These are phyloP conservation scores for Drosophila melanica DNA, from an alignment of 1,140 invertebrate genomes.

Conservation along the genomic window DNA sequence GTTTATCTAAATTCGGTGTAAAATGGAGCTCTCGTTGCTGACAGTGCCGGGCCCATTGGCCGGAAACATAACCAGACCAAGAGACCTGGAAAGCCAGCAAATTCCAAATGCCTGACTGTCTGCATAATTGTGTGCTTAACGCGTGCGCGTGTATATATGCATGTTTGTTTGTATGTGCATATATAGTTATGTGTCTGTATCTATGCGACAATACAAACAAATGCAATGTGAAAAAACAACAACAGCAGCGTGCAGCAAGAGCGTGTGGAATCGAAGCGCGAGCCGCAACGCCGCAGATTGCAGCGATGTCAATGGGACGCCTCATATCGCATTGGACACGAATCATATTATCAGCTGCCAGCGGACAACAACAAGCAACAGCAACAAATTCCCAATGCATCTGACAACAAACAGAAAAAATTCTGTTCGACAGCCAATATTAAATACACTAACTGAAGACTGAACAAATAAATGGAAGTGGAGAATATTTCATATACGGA, in stretches of 20 bases:
- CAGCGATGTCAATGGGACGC: conserved; percentile 50
- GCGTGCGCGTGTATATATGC: conserved; percentile 43
- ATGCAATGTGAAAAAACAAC: conserved; percentile 59
- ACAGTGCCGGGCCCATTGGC: conserved; percentile 19
- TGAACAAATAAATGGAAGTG: neutral
- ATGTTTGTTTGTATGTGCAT: conserved; percentile 1
- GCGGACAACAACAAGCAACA: conserved; percentile 23
- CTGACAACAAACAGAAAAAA: conserved; percentile 23
- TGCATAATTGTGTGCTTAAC: conserved; percentile 82
- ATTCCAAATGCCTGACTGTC: conserved; percentile 80
- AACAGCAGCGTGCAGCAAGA: conserved; percentile 25
- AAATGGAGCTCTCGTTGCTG: conserved; percentile 70
- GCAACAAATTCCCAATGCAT: conserved; percentile 49
- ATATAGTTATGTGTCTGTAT: conserved; percentile 42
- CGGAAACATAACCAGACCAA: conserved; percentile 2
- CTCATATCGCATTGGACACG: conserved; percentile 63
- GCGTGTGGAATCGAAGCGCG: conserved; percentile 52
- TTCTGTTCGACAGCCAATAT: neutral
- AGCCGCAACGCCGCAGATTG: conserved; percentile 43
- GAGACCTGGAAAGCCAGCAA: conserved; percentile 28
- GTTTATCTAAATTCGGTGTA: conserved; percentile 82
- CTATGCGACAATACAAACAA: conserved; percentile 59
- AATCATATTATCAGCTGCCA: conserved; percentile 69
- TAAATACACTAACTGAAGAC: conserved; percentile 1
- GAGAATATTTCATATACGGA: neutral